A percentile compares a stretch with the other conserved stretches of the same genome.
Evolutionary conservation across 2,797 vertebrate species (phyloP).

Genomic region (Loriculus beryllinus): DNA sequence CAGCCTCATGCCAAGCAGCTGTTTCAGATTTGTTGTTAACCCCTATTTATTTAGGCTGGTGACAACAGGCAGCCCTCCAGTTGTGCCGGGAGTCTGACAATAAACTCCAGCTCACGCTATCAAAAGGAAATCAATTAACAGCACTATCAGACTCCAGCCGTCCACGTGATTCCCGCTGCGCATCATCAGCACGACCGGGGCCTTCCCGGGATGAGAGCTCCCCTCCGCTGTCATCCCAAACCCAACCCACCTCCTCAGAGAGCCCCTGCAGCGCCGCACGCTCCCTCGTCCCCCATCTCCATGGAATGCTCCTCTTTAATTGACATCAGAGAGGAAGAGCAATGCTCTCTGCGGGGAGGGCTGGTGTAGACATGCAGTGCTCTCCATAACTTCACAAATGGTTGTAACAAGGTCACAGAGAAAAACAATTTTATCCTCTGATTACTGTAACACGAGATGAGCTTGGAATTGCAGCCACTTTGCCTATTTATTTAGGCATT

Average conservation of each 20-base stretch:
- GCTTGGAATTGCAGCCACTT: slow-evolving; percentile 19
- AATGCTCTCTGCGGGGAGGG: not conserved
- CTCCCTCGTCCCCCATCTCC: not conserved
- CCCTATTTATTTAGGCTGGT: slow-evolving; percentile 33
- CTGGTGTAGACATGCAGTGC: slow-evolving; percentile 22
- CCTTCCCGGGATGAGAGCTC: not conserved
- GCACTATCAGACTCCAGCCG: not conserved
- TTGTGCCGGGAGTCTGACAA: not conserved
- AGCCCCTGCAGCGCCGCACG: rapidly evolving
- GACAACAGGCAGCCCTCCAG: slow-evolving; percentile 25
- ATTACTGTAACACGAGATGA: slow-evolving; percentile 47
- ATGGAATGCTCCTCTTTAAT: not conserved
- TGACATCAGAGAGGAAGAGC: not conserved
- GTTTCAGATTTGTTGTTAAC: slow-evolving; percentile 49
- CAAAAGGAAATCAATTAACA: not conserved
- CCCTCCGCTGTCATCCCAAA: rapidly evolving
- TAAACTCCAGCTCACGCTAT: not conserved
- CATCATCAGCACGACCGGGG: rapidly evolving
- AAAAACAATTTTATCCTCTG: slow-evolving; percentile 61
- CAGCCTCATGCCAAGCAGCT: slow-evolving; percentile 11
- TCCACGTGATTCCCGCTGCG: rapidly evolving
- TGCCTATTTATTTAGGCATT: not conserved
- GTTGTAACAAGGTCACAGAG: slow-evolving; percentile 65
- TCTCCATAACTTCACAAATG: slow-evolving; percentile 26
- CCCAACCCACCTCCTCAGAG: not conserved